Conservation (phyloP, 1,140 invertebrate genomes). For the Ridgeia piscesae region DNA sequence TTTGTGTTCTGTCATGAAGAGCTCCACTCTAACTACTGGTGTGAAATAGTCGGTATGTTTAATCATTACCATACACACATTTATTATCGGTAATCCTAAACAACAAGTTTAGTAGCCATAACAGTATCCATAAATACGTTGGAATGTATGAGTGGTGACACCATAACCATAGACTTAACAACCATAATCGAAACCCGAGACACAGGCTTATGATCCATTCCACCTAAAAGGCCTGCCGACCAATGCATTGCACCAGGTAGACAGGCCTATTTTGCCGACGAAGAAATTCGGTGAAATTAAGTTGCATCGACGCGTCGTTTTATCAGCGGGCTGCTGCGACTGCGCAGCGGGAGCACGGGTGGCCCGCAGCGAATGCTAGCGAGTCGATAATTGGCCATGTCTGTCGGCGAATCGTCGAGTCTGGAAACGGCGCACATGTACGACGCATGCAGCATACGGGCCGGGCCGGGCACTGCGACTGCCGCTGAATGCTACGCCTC, state of each 20-base stretch:
- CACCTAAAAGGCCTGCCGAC: not conserved
- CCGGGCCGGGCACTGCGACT: no score
- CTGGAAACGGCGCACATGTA: not conserved
- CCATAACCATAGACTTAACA: not conserved
- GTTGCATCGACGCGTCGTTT: not conserved
- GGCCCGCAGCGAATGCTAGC: not conserved
- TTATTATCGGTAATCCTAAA: not conserved
- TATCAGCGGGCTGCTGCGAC: not conserved
- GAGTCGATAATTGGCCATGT: not conserved
- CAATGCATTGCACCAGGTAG: not conserved
- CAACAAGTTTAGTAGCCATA: not conserved
- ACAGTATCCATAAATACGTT: not conserved
- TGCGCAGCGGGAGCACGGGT: not conserved
- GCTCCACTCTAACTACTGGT: not conserved
- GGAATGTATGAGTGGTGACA: not conserved
- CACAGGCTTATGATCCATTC: not conserved
- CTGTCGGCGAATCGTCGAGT: not conserved
- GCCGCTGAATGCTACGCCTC: not conserved
- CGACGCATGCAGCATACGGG: no score
- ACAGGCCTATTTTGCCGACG: not conserved
- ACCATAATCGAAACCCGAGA: not conserved
- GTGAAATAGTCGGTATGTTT: not conserved
- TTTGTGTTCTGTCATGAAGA: not conserved
- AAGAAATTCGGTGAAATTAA: not conserved
- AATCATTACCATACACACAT: not conserved